Conservation (phyloP, 1,140 invertebrate species). For the Psix sp. region DNA sequence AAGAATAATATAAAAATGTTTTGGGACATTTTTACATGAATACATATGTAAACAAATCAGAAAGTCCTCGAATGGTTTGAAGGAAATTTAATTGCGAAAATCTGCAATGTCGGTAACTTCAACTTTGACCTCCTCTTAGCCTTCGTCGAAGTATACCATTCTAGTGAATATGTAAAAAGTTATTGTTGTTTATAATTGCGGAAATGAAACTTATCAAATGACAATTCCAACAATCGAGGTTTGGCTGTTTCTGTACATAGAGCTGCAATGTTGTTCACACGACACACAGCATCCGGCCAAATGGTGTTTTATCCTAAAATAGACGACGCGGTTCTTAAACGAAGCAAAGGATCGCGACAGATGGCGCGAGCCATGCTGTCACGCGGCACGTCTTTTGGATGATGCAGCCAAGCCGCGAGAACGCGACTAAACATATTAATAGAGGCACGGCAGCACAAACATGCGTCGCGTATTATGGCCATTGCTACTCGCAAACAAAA, state of each 20-base stretch:
- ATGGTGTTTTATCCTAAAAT: conserved; percentile 26
- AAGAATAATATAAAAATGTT: too few species aligned
- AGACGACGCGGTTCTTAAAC: conserved; percentile 9
- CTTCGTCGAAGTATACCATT: too few species aligned
- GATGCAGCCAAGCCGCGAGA: neutral
- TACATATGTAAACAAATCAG: too few species aligned
- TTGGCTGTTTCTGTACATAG: neutral
- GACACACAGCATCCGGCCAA: conserved; percentile 18
- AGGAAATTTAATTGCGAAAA: too few species aligned
- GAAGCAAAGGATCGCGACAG: neutral
- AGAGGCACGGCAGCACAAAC: conserved; percentile 22
- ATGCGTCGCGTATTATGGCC: conserved; percentile 20
- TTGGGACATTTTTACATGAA: too few species aligned
- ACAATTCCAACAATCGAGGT: conserved; percentile 1
- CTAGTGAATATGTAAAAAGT: too few species aligned
- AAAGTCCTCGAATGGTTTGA: too few species aligned
- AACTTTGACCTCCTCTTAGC: too few species aligned
- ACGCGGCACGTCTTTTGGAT: conserved; percentile 6
- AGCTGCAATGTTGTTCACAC: conserved; percentile 12
- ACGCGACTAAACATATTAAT: conserved; percentile 15
- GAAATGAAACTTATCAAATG: too few species aligned
- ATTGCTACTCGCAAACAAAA: conserved; percentile 36
- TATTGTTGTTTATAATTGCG: too few species aligned
- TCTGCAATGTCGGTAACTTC: too few species aligned
- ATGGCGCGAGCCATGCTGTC: conserved; percentile 7